Conservation (phyloP, 1,140 invertebrate species). For the Aphelinus certus region DNA sequence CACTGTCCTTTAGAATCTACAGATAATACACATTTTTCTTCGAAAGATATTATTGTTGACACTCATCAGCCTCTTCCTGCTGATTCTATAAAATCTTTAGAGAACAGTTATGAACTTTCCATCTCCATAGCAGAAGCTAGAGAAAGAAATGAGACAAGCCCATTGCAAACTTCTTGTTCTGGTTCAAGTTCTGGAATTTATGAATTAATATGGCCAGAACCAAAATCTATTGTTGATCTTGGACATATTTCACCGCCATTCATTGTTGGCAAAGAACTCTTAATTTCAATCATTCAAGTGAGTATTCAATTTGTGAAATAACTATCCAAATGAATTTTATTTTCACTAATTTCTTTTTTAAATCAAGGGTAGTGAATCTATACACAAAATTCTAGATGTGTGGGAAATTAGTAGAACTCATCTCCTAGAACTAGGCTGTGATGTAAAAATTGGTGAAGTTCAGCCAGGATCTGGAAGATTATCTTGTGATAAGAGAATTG, state of each 20-base stretch:
- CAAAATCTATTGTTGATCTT: conserved; percentile 70
- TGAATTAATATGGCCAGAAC: conserved; percentile 72
- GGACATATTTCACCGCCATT: conserved; percentile 64
- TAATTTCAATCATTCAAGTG: conserved; percentile 66
- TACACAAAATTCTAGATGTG: conserved; percentile 67
- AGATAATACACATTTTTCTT: conserved; percentile 52
- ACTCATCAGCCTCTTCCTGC: conserved; percentile 58
- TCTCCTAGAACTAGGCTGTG: conserved; percentile 62
- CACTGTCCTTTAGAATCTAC: conserved; percentile 51
- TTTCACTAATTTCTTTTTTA: conserved; percentile 4
- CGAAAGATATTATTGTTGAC: conserved; percentile 55
- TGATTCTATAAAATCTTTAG: conserved; percentile 59
- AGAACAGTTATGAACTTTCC: conserved; percentile 56
- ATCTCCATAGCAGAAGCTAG: conserved; percentile 30
- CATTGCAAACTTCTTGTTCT: conserved; percentile 40
- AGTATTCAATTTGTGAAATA: conserved; percentile 9
- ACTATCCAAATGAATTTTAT: background rate
- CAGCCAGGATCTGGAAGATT: conserved; percentile 62
- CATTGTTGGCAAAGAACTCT: conserved; percentile 62
- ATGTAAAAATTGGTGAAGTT: conserved; percentile 66
- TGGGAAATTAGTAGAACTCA: conserved; percentile 65
- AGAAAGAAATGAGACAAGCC: conserved; percentile 55
- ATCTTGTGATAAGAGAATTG: conserved; percentile 59
- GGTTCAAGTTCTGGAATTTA: conserved; percentile 53
- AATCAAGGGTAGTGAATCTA: conserved; percentile 57